Evolutionary conservation across 53 echinoderm and acorn worm species (phyloP).

Genomic region (Paelopatides confundens): DNA sequence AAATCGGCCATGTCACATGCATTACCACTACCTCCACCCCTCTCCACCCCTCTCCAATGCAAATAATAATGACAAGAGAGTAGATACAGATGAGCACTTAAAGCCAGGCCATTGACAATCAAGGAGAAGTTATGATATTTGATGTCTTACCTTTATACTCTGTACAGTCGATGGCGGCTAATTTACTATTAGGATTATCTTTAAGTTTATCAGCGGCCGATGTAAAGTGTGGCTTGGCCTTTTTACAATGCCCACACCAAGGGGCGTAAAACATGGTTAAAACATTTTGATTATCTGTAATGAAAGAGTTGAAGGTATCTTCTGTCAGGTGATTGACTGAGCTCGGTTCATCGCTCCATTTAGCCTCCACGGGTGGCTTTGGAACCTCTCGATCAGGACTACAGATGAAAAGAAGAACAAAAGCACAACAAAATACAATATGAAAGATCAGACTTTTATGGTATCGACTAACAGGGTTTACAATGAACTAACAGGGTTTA

Average conservation of each 20-base stretch:
- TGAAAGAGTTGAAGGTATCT: conserved; percentile 75
- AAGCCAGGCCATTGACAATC: too few species aligned
- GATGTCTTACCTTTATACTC: conserved; percentile 73
- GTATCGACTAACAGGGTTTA: too few species aligned
- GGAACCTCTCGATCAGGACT: conserved; percentile 71
- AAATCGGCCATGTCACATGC: not conserved
- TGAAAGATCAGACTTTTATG: too few species aligned
- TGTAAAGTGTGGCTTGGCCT: conserved; percentile 83
- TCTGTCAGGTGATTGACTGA: conserved; percentile 80
- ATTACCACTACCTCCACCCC: not conserved
- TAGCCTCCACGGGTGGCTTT: conserved; percentile 76
- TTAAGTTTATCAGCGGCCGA: conserved; percentile 79
- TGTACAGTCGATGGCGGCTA: conserved; percentile 96
- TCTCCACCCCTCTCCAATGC: too few species aligned
- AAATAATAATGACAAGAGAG: too few species aligned
- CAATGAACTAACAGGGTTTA: too few species aligned
- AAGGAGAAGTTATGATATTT: too few species aligned
- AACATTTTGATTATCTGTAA: conserved; percentile 66
- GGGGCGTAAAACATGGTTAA: conserved; percentile 96
- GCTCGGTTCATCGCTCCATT: conserved; percentile 88
- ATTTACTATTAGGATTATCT: conserved; percentile 43
- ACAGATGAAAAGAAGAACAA: not conserved
- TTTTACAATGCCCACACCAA: conserved; percentile 97
- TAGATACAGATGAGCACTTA: too few species aligned
- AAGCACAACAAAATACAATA: too few species aligned